Percentiles rank a stretch among this genome's conserved stretches.
These are phyloP conservation scores for Molossus molossus DNA, from an alignment of 2,797 vertebrate genomes.

Conservation along the genomic window DNA sequence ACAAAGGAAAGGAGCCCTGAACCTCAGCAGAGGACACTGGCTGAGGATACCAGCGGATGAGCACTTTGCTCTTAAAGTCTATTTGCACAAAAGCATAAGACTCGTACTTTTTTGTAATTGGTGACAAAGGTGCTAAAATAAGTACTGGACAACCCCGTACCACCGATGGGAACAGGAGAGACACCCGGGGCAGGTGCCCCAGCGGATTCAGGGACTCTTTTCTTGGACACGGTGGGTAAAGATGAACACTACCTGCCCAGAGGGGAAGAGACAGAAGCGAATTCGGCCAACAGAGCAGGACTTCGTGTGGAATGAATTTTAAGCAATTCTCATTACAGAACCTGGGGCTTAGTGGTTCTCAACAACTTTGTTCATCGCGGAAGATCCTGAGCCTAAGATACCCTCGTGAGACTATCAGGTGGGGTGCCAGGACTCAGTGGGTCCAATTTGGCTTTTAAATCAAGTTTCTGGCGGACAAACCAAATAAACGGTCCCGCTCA, in stretches of 20 bases:
- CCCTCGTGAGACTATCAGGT: background rate
- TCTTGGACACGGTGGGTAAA: background rate
- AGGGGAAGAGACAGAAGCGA: background rate
- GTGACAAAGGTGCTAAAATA: background rate
- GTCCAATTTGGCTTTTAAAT: conserved; percentile 64
- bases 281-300: accelerated
- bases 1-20: background rate
- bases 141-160: background rate
- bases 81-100: background rate
- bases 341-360: background rate
- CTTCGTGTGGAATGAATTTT: background rate
- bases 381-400: background rate
- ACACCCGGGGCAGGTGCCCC: background rate
- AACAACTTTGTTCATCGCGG: background rate
- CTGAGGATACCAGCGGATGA: background rate
- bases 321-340: background rate
- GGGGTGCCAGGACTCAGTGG: background rate
- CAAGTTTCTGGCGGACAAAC: conserved; percentile 55
- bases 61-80: conserved; percentile 17
- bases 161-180: background rate
- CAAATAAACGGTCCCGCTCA: conserved; percentile 56
- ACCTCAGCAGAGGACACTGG: background rate
- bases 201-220: background rate
- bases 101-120: background rate
- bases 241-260: background rate